Conservation (phyloP, 1,140 invertebrate species). For the Pentalonia nigronervosa region DNA sequence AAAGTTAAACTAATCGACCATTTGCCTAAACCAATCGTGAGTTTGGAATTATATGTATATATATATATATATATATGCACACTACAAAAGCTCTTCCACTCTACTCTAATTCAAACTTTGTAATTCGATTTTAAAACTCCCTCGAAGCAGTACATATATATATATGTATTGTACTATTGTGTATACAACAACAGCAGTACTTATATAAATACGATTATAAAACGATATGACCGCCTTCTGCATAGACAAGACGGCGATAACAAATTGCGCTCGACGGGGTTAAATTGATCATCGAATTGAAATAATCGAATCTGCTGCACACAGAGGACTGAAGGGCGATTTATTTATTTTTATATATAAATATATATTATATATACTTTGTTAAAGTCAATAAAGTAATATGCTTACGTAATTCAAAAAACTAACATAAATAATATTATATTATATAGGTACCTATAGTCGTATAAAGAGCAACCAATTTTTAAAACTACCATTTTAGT, state of each 20-base stretch:
- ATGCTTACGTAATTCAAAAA: neutral
- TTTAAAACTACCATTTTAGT: neutral
- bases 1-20: neutral
- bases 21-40: neutral
- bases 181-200: neutral
- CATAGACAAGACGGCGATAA: neutral
- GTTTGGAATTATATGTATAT: neutral
- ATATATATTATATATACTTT: neutral
- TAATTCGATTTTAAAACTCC: constrained; percentile 43
- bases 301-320: constrained; percentile 16
- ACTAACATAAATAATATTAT: neutral
- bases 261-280: neutral
- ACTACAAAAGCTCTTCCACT: neutral
- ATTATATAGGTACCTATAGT: neutral
- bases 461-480: neutral
- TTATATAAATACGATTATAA: constrained; percentile 1
- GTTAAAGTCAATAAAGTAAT: neutral
- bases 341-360: constrained; percentile 4
- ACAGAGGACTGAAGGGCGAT: neutral
- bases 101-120: neutral
- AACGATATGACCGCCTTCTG: neutral
- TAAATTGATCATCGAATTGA: neutral
- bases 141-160: neutral
- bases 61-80: neutral
- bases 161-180: no score